Conservation (phyloP, 2,113 vertebrate species). For the Odocoileus virginianus region DNA sequence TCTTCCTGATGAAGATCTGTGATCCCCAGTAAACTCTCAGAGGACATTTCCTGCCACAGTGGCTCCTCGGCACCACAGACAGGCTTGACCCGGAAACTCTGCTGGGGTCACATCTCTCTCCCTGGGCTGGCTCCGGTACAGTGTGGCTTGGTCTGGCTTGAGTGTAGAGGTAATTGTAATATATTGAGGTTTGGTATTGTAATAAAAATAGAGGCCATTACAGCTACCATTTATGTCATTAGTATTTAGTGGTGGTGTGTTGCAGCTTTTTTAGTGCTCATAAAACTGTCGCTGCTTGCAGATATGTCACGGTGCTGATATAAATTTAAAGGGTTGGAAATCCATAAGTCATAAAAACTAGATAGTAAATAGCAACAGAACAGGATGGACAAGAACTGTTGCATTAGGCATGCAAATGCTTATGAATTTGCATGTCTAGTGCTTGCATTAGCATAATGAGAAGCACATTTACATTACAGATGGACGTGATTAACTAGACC, state of each 20-base stretch:
- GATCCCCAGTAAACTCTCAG: not conserved
- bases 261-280: slow-evolving; percentile 92
- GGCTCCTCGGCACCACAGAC: slow-evolving; percentile 46
- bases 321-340: slow-evolving; percentile 89
- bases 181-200: slow-evolving; percentile 88
- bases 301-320: slow-evolving; percentile 88
- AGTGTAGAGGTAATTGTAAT: slow-evolving; percentile 87
- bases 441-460: slow-evolving; percentile 79
- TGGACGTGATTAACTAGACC: slow-evolving; percentile 74
- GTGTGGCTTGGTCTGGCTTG: slow-evolving; percentile 66
- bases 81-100: slow-evolving; percentile 9
- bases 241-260: slow-evolving; percentile 86
- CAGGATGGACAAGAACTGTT: slow-evolving; percentile 79
- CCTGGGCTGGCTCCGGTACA: slow-evolving; percentile 33
- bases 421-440: slow-evolving; percentile 81
- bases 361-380: slow-evolving; percentile 84
- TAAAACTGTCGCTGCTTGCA: slow-evolving; percentile 92
- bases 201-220: slow-evolving; percentile 90
- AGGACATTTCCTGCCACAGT: not conserved
- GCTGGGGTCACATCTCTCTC: slow-evolving; percentile 12
- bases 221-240: slow-evolving; percentile 92
- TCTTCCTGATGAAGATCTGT: not conserved
- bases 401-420: slow-evolving; percentile 81
- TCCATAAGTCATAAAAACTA: slow-evolving; percentile 93
- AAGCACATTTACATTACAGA: slow-evolving; percentile 71